phyloP scores from a whole-genome alignment of 2,888 invertebrate genomes.

The Drosophila melanosoma region DNA sequence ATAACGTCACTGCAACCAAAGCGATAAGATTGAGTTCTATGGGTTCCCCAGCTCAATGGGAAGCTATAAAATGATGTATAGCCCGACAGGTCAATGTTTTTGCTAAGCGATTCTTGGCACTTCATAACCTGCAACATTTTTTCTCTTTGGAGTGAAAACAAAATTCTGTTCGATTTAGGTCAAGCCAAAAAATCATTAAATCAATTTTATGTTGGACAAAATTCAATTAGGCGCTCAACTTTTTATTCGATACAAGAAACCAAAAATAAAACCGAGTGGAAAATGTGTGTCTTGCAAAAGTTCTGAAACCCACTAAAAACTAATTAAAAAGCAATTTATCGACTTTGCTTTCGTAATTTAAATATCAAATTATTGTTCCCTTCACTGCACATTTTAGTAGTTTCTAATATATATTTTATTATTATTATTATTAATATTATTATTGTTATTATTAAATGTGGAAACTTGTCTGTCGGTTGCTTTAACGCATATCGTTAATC shows the following conservation, averaged over 20 bases:
- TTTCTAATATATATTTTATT: conserved; percentile 9
- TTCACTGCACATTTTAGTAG: conserved; percentile 25
- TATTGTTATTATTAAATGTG: conserved; percentile 1
- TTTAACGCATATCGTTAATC: conserved; percentile 14
- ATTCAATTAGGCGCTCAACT: conserved; percentile 28
- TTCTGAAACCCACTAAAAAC: conserved; percentile 47
- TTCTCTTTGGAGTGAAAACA: not conserved
- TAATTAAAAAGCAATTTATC: conserved; percentile 72
- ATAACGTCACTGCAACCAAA: conserved; percentile 32
- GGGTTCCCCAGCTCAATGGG: not conserved
- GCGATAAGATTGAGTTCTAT: conserved; percentile 33
- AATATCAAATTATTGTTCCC: conserved; percentile 3
- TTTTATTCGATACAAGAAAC: not conserved
- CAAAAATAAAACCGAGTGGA: conserved; percentile 8
- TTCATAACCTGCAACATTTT: conserved; percentile 4
- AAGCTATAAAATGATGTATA: not conserved
- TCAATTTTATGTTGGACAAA: conserved; percentile 19
- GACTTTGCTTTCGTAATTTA: conserved; percentile 42
- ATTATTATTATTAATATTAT: not conserved
- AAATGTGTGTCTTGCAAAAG: conserved; percentile 6
- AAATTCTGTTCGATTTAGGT: conserved; percentile 1
- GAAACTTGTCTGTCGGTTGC: conserved; percentile 9
- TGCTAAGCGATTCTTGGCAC: conserved; percentile 7
- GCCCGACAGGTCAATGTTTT: not conserved
- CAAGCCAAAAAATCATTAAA: conserved; percentile 7